Conservation (phyloP, 2,113 vertebrate genomes). For the Nibea albiflora region DNA sequence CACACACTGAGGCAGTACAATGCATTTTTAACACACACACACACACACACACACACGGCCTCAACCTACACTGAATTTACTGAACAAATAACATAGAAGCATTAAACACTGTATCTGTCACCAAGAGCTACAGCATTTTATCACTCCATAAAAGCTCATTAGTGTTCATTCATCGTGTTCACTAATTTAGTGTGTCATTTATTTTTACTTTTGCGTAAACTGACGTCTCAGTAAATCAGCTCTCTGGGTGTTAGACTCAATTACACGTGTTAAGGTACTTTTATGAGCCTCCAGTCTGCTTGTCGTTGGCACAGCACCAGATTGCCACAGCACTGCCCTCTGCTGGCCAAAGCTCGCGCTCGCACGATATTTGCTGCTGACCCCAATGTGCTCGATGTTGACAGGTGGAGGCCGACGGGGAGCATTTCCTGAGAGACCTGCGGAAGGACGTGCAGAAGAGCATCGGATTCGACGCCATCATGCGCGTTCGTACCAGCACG, state of each 20-base stretch:
- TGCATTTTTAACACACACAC: background rate
- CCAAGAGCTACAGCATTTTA: background rate
- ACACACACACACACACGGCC: background rate
- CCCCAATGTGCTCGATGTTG: background rate
- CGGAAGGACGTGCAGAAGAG: slow-evolving; percentile 89
- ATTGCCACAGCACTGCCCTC: slow-evolving; percentile 42
- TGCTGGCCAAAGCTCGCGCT: slow-evolving; percentile 37
- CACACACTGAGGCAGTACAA: background rate
- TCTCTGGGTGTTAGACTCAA: background rate
- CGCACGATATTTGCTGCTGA: background rate
- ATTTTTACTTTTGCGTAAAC: slow-evolving; percentile 1
- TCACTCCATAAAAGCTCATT: background rate
- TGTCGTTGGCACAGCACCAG: background rate
- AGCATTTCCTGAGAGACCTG: slow-evolving; percentile 91
- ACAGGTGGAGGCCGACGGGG: slow-evolving; percentile 88
- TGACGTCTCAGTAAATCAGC: background rate
- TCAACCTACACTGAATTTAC: background rate
- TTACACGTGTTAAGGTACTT: background rate
- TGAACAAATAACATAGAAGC: background rate
- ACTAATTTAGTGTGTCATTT: background rate
- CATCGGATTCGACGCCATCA: slow-evolving; percentile 93
- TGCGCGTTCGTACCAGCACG: slow-evolving; percentile 96
- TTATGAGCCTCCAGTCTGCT: background rate
- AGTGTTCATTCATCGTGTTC: no score
- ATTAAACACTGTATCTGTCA: background rate